Evolutionary conservation across 2,888 invertebrate genomes (phyloP), one percentile per base, ranked within the genome.

Genomic region (Drosophila subquinaria): DNA sequence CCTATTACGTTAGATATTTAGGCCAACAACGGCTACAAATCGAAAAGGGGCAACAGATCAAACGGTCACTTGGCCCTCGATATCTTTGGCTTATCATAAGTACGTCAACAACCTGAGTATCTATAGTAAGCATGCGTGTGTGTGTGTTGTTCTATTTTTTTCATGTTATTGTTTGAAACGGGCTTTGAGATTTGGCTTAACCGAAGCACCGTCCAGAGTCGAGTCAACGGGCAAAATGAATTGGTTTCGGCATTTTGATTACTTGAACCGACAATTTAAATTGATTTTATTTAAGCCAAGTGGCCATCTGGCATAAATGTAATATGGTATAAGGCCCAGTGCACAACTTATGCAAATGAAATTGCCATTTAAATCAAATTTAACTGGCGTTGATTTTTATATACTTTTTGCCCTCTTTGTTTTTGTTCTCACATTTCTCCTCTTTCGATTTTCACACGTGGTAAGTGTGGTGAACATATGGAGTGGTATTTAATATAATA

Each of bases 301-400:
- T 86, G 81, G 68, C 86, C 77, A 74, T 71, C 69, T 77, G 87
- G 73, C 68, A 64, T 78, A 81, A 73, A 83, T 79, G 69, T 76
- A 77, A 83, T 78, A 6, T 27, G 27, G 5, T 17, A 73, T 67
- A 73, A 69, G 69, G 65, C 45, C 33, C 33, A 52, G 23, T 50
- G 40, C 47, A 65, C 68, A 81, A 82, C 79, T 74, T 88, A 88
- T 88, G 89, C 81, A 83, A 86, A 86, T 83, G 52, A 71, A 88
- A 73, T 79, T 69, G 71, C 56, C 45, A 68, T 82, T 88, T 67
- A 73, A 73, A 75, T 80, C 60, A 76, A 88, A 82, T 78, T 86
- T 66, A 75, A 82, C 64, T 65, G 53, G 20, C 82, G 42, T 51
- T 68, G 84, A 75, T 71, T 87, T 81, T 67, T 43, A n/a, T 40